Conservation (phyloP, 2,797 vertebrate species). For the Tinamus major region DNA sequence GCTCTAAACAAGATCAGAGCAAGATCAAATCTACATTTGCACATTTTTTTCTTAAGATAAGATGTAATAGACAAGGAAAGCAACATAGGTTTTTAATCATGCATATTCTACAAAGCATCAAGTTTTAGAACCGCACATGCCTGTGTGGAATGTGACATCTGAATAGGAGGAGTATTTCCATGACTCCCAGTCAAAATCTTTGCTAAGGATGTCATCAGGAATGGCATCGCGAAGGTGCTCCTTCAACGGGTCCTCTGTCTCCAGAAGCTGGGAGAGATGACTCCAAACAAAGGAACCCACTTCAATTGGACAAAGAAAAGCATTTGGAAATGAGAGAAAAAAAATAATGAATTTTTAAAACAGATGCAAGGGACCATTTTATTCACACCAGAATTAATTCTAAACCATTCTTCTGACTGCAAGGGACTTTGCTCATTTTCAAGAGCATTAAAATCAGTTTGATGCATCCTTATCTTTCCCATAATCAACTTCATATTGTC, state of each 20-base stretch:
- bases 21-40: neutral
- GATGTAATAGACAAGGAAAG: neutral
- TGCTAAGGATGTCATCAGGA: conserved; percentile 87
- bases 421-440: neutral
- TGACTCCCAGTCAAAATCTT: conserved; percentile 85
- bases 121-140: conserved; percentile 64
- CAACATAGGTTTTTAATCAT: neutral
- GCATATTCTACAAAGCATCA: neutral
- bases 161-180: conserved; percentile 90
- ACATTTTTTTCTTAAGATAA: neutral
- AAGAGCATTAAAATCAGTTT: neutral
- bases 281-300: conserved; percentile 94
- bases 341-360: neutral
- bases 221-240: conserved; percentile 81
- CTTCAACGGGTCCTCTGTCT: conserved; percentile 88
- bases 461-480: neutral
- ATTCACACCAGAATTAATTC: neutral
- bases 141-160: conserved; percentile 83
- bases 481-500: neutral
- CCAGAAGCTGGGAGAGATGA: conserved; percentile 86
- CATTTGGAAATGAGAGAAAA: neutral
- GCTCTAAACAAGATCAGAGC: neutral
- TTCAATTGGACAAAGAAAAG: conserved; percentile 50
- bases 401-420: neutral
- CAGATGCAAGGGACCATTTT: neutral